Percentiles rank a stretch among this genome's conserved stretches.
Conservation (phyloP, 1,140 invertebrate genomes). For the Papilio aristodemus region DNA sequence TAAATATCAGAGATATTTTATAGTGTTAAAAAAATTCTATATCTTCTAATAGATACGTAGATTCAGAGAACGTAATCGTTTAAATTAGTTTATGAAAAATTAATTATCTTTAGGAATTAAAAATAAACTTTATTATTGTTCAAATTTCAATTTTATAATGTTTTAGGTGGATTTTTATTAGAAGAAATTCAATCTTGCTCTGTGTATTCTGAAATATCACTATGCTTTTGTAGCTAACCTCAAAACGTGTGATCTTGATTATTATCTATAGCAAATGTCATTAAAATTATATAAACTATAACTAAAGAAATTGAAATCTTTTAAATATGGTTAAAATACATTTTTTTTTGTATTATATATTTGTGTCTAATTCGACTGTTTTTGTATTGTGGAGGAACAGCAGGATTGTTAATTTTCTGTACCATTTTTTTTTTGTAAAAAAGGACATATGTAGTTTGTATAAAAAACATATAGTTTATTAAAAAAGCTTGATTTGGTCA, state of each 20-base stretch:
- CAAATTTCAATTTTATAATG: not conserved
- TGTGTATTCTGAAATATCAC: not conserved
- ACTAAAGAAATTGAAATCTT: not conserved
- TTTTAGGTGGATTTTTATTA: not conserved
- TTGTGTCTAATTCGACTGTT: no score
- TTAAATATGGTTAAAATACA: not conserved
- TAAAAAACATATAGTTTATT: no score
- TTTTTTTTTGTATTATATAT: not conserved
- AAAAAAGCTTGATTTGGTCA: no score
- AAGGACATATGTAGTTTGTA: no score
- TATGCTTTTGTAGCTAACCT: not conserved
- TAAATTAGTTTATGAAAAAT: not conserved
- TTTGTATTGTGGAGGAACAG: no score
- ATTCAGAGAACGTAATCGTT: not conserved
- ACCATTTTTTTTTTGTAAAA: not conserved
- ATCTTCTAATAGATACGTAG: not conserved
- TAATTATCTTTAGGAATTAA: constrained; percentile 18
- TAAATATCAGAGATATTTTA: constrained; percentile 25
- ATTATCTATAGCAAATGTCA: not conserved
- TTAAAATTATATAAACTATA: not conserved
- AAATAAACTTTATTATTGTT: not conserved
- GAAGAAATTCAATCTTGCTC: not conserved
- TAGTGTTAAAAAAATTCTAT: not conserved
- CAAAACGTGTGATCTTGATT: not conserved
- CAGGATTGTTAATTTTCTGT: no score